These are phyloP conservation scores for Penaeus japonicus DNA, from an alignment of 1,140 invertebrate species.

Conservation along the genomic window DNA sequence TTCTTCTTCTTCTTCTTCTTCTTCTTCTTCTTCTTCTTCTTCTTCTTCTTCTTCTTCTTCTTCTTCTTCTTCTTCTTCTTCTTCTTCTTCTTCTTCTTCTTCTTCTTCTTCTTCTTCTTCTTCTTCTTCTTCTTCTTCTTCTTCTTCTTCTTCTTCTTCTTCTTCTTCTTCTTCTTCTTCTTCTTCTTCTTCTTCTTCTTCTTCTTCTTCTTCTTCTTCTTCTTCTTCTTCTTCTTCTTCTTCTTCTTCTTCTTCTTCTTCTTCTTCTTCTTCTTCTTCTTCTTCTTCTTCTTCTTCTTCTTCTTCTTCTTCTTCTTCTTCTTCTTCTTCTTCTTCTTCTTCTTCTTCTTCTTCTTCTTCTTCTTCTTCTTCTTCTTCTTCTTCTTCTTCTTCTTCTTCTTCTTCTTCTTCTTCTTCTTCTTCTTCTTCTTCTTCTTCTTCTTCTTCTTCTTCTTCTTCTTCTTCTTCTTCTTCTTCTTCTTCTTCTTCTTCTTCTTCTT, in stretches of 20 bases:
- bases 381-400: no score
- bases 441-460: no score
- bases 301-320: background rate
- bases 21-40: background rate
- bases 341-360: background rate
- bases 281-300: background rate
- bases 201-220: background rate
- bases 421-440: no score
- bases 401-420: no score
- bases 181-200: background rate
- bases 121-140: background rate
- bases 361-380: background rate
- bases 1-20: background rate
- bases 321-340: no score
- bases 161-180: background rate
- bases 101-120: background rate
- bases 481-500: no score
- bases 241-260: background rate
- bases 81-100: background rate
- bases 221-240: background rate
- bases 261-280: no score
- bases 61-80: background rate
- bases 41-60: background rate
- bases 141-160: background rate
- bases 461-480: no score